Percentiles rank a stretch among this genome's conserved stretches.
Evolutionary conservation across 2,888 invertebrate species (phyloP).

Genomic region (Pristionchus fissidentatus): DNA sequence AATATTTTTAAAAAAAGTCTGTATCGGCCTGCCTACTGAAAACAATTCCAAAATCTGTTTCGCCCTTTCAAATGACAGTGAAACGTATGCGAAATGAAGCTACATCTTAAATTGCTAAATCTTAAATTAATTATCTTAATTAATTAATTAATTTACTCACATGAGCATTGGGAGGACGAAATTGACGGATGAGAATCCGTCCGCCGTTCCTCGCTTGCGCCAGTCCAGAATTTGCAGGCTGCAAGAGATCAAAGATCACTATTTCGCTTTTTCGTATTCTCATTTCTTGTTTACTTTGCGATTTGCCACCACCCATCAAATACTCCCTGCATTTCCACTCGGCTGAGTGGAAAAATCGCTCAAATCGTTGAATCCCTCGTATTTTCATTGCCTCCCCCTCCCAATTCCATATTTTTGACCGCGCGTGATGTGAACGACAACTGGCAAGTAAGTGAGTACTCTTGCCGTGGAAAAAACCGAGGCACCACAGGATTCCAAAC

Average conservation of each 20-base stretch:
- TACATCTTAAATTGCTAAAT: too few species aligned
- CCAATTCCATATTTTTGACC: too few species aligned
- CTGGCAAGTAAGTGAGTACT: too few species aligned
- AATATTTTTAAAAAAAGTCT: not conserved
- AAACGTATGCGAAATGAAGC: too few species aligned
- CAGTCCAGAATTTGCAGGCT: conserved; percentile 65
- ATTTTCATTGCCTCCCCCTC: too few species aligned
- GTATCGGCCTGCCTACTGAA: not conserved
- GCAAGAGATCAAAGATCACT: conserved; percentile 44
- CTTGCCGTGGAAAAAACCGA: too few species aligned
- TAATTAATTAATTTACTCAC: conserved; percentile 60
- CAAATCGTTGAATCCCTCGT: too few species aligned
- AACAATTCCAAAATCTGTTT: not conserved
- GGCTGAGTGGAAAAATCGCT: conserved; percentile 13
- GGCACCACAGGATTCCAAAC: too few species aligned
- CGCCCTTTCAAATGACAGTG: too few species aligned
- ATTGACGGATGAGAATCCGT: conserved; percentile 74
- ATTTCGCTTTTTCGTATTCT: not conserved
- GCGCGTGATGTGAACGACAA: too few species aligned
- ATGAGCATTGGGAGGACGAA: conserved; percentile 70
- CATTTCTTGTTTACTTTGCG: not conserved
- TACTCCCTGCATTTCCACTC: not conserved
- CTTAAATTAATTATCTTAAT: not conserved
- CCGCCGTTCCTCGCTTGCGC: conserved; percentile 70
- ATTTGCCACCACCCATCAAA: not conserved